Percentiles rank a stretch among this genome's conserved stretches.
These are phyloP conservation scores for Rhopalosiphum maidis DNA, from an alignment of 1,140 invertebrate genomes.

Conservation along the genomic window DNA sequence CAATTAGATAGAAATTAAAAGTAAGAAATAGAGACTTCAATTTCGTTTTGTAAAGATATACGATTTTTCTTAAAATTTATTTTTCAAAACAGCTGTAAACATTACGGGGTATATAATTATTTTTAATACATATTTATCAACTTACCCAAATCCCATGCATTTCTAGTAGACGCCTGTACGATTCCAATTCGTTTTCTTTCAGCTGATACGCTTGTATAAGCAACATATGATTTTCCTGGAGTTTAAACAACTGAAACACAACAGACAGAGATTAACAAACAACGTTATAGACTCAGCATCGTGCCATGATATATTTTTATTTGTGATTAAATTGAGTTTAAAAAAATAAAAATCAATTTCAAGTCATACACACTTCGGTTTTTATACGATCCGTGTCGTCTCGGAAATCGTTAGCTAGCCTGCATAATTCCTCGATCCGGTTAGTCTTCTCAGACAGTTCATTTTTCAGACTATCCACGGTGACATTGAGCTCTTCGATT, in stretches of 20 bases:
- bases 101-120: not conserved
- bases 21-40: too few relatives aligned
- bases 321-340: not conserved
- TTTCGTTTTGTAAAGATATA: not conserved
- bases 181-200: constrained; percentile 49
- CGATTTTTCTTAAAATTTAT: not conserved
- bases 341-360: not conserved
- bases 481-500: not conserved
- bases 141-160: constrained; percentile 56
- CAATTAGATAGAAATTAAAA: not conserved
- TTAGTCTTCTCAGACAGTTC: constrained; percentile 47
- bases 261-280: not conserved
- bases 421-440: constrained; percentile 28
- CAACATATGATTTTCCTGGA: constrained; percentile 38
- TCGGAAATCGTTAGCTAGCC: constrained; percentile 31
- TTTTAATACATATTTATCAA: not conserved
- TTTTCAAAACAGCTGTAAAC: not conserved
- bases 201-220: constrained; percentile 42
- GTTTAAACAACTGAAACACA: constrained; percentile 26
- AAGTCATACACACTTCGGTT: constrained; percentile 26
- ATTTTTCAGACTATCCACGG: not conserved
- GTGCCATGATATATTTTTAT: not conserved
- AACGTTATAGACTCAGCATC: not conserved
- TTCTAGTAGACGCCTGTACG: constrained; percentile 37
- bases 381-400: constrained; percentile 36